phyloP scores from a whole-genome alignment of 2,113 vertebrate genomes.

The Rhabdomys dilectus region DNA sequence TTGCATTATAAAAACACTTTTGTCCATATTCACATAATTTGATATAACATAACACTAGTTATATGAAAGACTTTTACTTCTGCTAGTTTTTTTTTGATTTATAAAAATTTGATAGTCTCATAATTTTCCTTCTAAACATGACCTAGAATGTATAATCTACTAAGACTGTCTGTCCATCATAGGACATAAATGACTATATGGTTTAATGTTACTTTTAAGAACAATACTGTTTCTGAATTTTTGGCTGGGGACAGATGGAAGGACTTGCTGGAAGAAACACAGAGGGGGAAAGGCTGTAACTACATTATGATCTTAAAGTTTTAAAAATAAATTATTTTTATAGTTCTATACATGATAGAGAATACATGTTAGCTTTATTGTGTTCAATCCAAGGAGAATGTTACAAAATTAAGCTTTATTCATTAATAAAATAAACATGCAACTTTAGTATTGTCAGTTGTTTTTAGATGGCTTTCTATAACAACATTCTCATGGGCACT shows the following conservation, averaged over 20 bases:
- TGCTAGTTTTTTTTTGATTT: background rate
- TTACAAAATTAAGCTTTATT: slow-evolving; percentile 3
- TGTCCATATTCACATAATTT: slow-evolving; percentile 21
- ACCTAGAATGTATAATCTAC: background rate
- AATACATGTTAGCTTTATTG: background rate
- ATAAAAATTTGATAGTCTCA: background rate
- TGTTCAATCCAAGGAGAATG: background rate
- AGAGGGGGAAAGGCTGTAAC: too few species aligned
- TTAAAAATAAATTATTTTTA: too few species aligned
- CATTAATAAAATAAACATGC: slow-evolving; percentile 40
- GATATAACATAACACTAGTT: background rate
- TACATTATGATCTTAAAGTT: too few species aligned
- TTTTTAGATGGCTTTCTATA: background rate
- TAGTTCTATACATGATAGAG: background rate
- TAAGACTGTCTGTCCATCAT: background rate
- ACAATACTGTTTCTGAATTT: background rate
- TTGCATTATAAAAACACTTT: background rate
- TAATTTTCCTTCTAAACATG: background rate
- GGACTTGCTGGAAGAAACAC: too few species aligned
- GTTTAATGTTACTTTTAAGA: background rate
- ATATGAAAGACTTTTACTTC: background rate
- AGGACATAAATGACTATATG: background rate
- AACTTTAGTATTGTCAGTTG: background rate
- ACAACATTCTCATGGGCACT: background rate
- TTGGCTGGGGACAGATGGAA: too few species aligned